These are phyloP conservation scores for Trachelus iudaicus DNA, from an alignment of 2,888 invertebrate species.

Conservation along the genomic window DNA sequence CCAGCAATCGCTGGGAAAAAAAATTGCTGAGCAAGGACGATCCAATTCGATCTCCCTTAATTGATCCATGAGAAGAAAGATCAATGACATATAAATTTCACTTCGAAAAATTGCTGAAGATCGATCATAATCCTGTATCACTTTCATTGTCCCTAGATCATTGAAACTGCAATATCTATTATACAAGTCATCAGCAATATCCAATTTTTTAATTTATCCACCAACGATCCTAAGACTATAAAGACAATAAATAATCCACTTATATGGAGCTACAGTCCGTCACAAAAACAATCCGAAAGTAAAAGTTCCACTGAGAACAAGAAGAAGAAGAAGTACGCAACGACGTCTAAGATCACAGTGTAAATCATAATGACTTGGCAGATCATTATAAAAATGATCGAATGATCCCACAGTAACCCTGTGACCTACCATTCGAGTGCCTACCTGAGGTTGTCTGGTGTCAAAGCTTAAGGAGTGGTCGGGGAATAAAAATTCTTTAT, in stretches of 20 bases:
- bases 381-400: background rate
- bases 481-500: background rate
- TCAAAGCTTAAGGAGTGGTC: background rate
- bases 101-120: background rate
- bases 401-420: background rate
- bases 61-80: background rate
- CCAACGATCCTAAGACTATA: background rate
- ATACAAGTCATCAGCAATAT: background rate
- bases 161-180: background rate
- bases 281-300: background rate
- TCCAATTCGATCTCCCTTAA: background rate
- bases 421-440: background rate
- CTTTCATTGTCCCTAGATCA: background rate
- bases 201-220: too few species aligned
- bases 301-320: background rate
- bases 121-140: background rate
- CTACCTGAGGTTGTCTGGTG: background rate
- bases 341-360: background rate
- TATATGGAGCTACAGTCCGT: background rate
- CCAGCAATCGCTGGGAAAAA: too few species aligned
- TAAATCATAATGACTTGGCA: background rate
- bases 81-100: background rate
- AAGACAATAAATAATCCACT: background rate
- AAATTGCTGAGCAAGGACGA: background rate
- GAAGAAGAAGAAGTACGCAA: background rate